phyloP scores from a whole-genome alignment of 1,140 invertebrate genomes.

The Thalassaphorura encarpata region DNA sequence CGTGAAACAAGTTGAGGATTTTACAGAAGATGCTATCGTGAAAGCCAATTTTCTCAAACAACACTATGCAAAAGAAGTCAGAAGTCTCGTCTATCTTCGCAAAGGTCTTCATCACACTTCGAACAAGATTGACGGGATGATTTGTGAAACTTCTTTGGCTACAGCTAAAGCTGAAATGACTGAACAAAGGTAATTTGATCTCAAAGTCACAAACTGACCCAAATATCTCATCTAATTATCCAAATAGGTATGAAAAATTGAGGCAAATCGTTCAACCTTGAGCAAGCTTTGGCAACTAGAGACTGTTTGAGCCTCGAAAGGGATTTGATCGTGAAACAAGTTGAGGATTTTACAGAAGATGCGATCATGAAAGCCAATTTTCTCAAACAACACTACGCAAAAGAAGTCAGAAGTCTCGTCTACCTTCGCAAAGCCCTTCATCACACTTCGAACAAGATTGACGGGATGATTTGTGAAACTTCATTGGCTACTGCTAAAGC shows the following conservation, averaged over 20 bases:
- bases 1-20: constrained; percentile 18
- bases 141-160: constrained; percentile 25
- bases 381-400: constrained; percentile 19
- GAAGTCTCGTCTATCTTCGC: constrained; percentile 4
- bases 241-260: background rate
- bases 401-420: constrained; percentile 12
- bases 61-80: constrained; percentile 18
- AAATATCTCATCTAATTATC: background rate
- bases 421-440: constrained; percentile 13
- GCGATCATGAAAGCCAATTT: constrained; percentile 12
- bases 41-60: constrained; percentile 22
- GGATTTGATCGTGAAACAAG: constrained; percentile 21
- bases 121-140: constrained; percentile 24
- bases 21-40: constrained; percentile 8
- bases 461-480: constrained; percentile 27
- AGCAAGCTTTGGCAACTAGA: constrained; percentile 16
- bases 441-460: constrained; percentile 20
- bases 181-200: constrained; percentile 18
- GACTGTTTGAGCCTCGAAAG: constrained; percentile 19
- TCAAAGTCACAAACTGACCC: background rate
- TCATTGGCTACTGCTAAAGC: constrained; percentile 20
- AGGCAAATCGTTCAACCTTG: constrained; percentile 1
- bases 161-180: constrained; percentile 10
- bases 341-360: constrained; percentile 11
- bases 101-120: constrained; percentile 20